Base-by-base conservation (phyloP, 2,797 vertebrate genomes). In the Chromobotia macracanthus region DNA sequence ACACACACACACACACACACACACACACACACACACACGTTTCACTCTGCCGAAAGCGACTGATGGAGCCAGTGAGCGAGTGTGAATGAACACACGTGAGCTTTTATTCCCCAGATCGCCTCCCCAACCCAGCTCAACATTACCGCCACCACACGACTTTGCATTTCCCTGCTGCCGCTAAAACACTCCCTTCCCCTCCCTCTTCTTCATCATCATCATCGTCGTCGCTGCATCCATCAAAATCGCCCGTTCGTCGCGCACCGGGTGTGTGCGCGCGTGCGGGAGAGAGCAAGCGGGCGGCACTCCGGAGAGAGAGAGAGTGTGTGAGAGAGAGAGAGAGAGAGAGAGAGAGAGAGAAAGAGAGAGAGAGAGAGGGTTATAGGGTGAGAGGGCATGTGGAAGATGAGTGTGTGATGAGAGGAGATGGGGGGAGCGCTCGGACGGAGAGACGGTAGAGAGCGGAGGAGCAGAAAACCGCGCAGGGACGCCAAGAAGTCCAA, bases 401-500 rank as follows among this genome's bases (percentile, higher is more conserved):
- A 68, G 80, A 84, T 82, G 68, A 84, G 79, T 77, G 81, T 83
- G 68, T 77, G 79, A 77, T 86, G 85, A 86, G 71, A 82, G 84
- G 83, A 86, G 68, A 87, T 87, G 85, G 85, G 85, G 77, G 85
- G 82, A 84, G 69, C 80, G 41, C 82, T 87, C 12, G 85, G 85
- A 84, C 77, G 75, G 91, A 89, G 91, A 92, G 91, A 93, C 87
- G 84, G 90, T 89, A 86, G 38, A 75, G 90, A 91, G 71, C 91
- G 87, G 82, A 90, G 82, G 84, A 87, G 87, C 82, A 92, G 86
- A 88, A 91, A 88, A 82, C 68, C 74, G 15, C 67, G 66, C 63
- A 91, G 88, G 89, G 86, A 90, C 87, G 81, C 85, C 86, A 91
- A 83, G 86, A 92, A 91, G 89, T 89, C 90, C 88, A 94, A 91